phyloP scores from a whole-genome alignment of 2,113 vertebrate species.

The Elachura formosa region DNA sequence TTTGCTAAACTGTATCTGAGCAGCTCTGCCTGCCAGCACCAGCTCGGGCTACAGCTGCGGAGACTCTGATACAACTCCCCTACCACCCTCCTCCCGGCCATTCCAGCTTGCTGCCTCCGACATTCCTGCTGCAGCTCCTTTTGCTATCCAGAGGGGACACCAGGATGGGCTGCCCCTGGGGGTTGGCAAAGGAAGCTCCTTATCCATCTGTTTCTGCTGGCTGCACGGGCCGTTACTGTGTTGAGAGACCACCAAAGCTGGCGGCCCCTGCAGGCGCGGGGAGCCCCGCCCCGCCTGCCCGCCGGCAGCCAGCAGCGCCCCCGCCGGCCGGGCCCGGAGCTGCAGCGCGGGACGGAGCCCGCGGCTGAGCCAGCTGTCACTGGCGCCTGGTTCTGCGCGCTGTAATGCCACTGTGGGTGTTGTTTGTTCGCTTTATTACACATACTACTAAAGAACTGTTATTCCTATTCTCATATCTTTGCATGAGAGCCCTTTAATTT shows the following conservation, averaged over 20 bases:
- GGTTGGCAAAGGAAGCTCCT: background rate
- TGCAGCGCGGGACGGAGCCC: rapidly evolving
- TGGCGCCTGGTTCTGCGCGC: too few relatives aligned
- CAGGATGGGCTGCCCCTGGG: rapidly evolving
- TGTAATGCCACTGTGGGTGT: too few relatives aligned
- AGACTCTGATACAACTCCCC: background rate
- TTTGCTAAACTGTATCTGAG: background rate
- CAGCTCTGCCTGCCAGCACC: background rate
- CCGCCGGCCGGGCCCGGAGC: background rate
- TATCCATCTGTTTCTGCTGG: background rate
- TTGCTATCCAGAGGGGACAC: background rate
- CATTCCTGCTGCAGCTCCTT: background rate
- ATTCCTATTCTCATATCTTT: background rate
- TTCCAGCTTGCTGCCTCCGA: background rate
- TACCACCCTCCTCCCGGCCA: rapidly evolving
- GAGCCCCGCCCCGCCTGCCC: background rate
- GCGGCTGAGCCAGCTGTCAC: too few relatives aligned
- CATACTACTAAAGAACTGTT: background rate
- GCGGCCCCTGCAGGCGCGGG: background rate
- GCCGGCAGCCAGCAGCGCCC: background rate
- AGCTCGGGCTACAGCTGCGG: background rate
- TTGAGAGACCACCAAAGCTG: rapidly evolving
- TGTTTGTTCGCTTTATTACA: background rate
- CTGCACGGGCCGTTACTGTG: rapidly evolving
- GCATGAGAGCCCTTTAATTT: background rate